These are phyloP conservation scores for Drosophila koepferae DNA, from an alignment of 2,888 invertebrate species.

Conservation along the genomic window DNA sequence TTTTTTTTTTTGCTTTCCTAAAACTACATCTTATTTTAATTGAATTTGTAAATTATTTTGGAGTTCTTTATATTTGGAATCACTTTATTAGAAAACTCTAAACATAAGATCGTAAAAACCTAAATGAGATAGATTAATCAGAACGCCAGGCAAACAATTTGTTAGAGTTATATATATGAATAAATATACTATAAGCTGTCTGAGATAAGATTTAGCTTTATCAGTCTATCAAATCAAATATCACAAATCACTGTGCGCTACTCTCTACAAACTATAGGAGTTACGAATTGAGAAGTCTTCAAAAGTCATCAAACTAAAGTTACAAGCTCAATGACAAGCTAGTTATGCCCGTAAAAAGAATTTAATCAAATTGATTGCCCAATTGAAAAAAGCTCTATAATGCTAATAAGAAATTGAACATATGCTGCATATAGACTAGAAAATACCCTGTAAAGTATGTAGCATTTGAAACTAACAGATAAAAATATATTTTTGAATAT, in stretches of 20 bases:
- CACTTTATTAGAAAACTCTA: neutral
- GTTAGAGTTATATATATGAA: constrained; percentile 13
- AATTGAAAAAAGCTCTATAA: constrained; percentile 36
- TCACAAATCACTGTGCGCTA: neutral
- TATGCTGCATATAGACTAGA: neutral
- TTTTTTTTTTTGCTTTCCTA: too few species aligned
- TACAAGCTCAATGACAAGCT: constrained; percentile 10
- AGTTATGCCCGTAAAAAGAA: neutral
- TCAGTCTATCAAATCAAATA: constrained; percentile 1
- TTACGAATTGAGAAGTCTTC: too few species aligned
- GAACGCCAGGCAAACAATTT: constrained; percentile 8
- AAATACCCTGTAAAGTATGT: constrained; percentile 4
- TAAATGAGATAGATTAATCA: neutral
- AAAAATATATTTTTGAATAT: too few species aligned
- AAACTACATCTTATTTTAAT: neutral
- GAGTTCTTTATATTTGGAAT: neutral
- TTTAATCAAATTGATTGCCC: constrained; percentile 23
- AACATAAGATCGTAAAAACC: neutral
- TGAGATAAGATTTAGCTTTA: constrained; percentile 2
- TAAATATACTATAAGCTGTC: neutral
- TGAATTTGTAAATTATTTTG: neutral
- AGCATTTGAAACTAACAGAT: too few species aligned
- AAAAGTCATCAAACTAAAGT: neutral
- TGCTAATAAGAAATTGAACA: neutral
- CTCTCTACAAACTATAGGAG: neutral